These are phyloP conservation scores for Tenebrosternarchus preto DNA, from an alignment of 2,113 vertebrate genomes.

Conservation along the genomic window DNA sequence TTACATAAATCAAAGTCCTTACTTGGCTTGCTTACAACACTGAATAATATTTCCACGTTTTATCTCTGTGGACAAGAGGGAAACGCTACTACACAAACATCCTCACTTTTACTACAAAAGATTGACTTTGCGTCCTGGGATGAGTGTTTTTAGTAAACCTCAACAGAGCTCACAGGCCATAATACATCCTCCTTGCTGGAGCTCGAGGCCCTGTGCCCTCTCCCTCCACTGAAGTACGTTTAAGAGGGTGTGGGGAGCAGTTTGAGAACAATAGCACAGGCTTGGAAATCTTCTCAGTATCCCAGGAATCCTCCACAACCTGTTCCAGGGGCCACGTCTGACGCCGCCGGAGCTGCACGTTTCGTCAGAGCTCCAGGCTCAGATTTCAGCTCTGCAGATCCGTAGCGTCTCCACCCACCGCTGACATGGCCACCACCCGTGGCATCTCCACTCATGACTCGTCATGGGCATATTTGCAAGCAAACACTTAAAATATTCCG, in stretches of 20 bases:
- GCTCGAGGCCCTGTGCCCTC: background rate
- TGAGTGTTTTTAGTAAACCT: too few species aligned
- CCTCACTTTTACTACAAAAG: too few species aligned
- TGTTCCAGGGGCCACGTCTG: slow-evolving; percentile 66
- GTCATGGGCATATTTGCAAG: background rate
- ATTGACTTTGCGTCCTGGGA: too few species aligned
- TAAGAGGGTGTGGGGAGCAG: slow-evolving; percentile 59
- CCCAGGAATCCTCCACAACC: slow-evolving; percentile 78
- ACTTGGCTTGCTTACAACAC: too few species aligned
- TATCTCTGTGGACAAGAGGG: too few species aligned
- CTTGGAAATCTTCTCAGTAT: slow-evolving; percentile 72
- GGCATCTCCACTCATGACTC: background rate
- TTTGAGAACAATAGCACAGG: slow-evolving; percentile 62
- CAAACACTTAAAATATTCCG: background rate
- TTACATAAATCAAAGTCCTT: too few species aligned
- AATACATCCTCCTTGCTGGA: too few species aligned
- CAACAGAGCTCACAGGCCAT: too few species aligned
- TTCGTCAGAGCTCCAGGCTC: slow-evolving; percentile 61
- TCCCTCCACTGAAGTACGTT: slow-evolving; percentile 41
- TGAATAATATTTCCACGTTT: too few species aligned
- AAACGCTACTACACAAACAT: too few species aligned
- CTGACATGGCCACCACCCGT: background rate
- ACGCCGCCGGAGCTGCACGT: slow-evolving; percentile 44
- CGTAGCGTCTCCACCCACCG: slow-evolving; percentile 7
- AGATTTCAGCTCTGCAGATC: slow-evolving; percentile 68